phyloP scores from a whole-genome alignment of 1,140 invertebrate species.

The Drosophila pandora region DNA sequence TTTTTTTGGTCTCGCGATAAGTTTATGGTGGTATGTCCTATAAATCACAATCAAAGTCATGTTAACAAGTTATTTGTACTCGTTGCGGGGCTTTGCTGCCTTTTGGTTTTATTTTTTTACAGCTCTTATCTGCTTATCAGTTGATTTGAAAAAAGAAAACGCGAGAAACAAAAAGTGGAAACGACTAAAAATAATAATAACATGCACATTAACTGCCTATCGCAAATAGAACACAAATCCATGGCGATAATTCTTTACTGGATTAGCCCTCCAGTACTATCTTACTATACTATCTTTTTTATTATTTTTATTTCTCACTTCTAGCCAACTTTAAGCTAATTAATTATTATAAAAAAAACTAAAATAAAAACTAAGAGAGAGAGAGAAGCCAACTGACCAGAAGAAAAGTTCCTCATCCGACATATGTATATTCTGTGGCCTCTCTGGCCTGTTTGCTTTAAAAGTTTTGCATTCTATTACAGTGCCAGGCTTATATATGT shows the following conservation, averaged over 20 bases:
- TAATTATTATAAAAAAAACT: slow-evolving; percentile 26
- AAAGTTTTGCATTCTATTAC: slow-evolving; percentile 31
- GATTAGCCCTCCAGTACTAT: slow-evolving; percentile 39
- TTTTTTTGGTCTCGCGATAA: slow-evolving; percentile 36
- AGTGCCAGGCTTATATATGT: slow-evolving; percentile 32
- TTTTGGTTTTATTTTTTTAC: slow-evolving; percentile 41
- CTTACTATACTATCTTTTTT: background rate
- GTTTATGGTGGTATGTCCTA: slow-evolving; percentile 48
- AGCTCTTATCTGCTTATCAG: slow-evolving; percentile 53
- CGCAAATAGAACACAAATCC: slow-evolving; percentile 25
- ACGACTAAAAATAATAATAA: slow-evolving; percentile 41
- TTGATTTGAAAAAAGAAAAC: slow-evolving; percentile 34
- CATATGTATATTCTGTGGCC: slow-evolving; percentile 4
- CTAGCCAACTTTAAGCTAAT: slow-evolving; percentile 20
- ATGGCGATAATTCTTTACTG: slow-evolving; percentile 39
- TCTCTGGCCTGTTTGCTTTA: background rate
- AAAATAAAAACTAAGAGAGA: background rate
- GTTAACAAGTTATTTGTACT: slow-evolving; percentile 54
- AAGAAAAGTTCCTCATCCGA: slow-evolving; percentile 9
- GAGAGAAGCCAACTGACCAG: slow-evolving; percentile 3
- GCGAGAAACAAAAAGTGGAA: background rate
- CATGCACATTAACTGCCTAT: slow-evolving; percentile 37
- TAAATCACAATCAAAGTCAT: slow-evolving; percentile 63
- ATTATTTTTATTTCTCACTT: background rate
- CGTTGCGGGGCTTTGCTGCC: slow-evolving; percentile 20